Evolutionary conservation across 2,113 vertebrate species (phyloP), one percentile per base, ranked within the genome.

Genomic region (Saimiri boliviensis): DNA sequence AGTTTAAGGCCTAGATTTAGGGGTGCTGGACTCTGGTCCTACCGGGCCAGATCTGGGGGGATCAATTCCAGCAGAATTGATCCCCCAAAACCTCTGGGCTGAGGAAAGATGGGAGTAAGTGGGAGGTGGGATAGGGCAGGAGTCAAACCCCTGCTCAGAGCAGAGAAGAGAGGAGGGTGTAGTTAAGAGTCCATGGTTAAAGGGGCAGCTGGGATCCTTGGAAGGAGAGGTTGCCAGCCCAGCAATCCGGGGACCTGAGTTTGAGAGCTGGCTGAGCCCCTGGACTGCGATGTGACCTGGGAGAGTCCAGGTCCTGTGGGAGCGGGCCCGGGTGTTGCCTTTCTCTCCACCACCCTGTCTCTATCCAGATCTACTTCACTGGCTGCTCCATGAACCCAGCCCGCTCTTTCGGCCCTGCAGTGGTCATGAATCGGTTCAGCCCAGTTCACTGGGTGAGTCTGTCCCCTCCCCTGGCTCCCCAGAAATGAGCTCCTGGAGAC

Each of bases 311-410:
- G 25, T 19, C 32, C 66, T 37, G 10, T 16, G 73, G 68, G 58
- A 71, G 47, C 16, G 30, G n/a, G 21, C 12, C 27, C 20, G 54
- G 35, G 2, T 0, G 0, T 30, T 23, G 21, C 35, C 56, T 14
- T 45, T 27, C 90, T 97, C 54, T 79, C 84, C 9, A 2, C 56
- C 17, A 2, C 80, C 77, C 54, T 88, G 32, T 47, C 21, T 92
- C 86, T 40, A n/a, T 56, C 17, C 97, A 99, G 99, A 99, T 99
- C 97, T 99, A 99, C 94, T 99, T 98, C 98, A 99, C 98, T 0
- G 99, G 99, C 94, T 99, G 99, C 94, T 99, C 99, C 97, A 99
- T 99, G 99, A 99, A 99, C 37, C 99, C 99, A 1, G 99, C 99
- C 16, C 98, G 99, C 11, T 99, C 99, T 70, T 98, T 99, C 0